Percentiles rank a stretch among this genome's conserved stretches.
phyloP scores from a whole-genome alignment of 92 coral and sea anemone species.

The Zoanthus sociatus region DNA sequence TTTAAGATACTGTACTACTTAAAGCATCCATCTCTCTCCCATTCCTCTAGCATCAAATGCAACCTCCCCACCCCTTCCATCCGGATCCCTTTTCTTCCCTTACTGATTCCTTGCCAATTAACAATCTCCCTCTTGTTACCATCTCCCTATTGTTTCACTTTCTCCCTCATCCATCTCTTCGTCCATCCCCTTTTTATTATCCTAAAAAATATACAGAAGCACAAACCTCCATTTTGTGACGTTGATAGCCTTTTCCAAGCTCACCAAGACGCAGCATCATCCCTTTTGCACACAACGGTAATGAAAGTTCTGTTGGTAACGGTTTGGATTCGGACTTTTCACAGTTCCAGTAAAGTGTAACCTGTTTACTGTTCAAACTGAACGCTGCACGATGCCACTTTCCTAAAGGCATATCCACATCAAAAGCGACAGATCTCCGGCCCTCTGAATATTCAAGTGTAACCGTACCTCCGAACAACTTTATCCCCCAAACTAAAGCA shows the following conservation, averaged over 20 bases:
- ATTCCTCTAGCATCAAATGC: not conserved
- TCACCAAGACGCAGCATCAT: constrained; percentile 66
- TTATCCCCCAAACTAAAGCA: constrained; percentile 68
- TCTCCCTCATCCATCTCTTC: not conserved
- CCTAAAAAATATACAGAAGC: not conserved
- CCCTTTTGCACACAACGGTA: constrained; percentile 71
- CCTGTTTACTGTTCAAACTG: constrained; percentile 73
- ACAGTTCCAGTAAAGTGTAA: constrained; percentile 88
- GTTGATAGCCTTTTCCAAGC: constrained; percentile 53
- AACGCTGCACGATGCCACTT: constrained; percentile 90
- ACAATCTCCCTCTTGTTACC: no score
- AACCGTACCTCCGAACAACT: constrained; percentile 61
- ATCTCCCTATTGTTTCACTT: not conserved
- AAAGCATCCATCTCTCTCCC: not conserved
- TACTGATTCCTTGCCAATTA: no score
- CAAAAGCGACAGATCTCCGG: constrained; percentile 61
- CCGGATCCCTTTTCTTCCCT: not conserved
- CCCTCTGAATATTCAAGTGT: constrained; percentile 71
- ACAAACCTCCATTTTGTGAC: constrained; percentile 60
- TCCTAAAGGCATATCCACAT: constrained; percentile 67
- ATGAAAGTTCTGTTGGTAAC: constrained; percentile 57
- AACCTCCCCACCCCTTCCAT: not conserved
- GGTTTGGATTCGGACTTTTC: constrained; percentile 73
- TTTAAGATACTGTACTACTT: not conserved
- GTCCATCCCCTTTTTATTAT: not conserved